Conservation (phyloP, 1,140 invertebrate species). For the Drosophila littoralis region DNA sequence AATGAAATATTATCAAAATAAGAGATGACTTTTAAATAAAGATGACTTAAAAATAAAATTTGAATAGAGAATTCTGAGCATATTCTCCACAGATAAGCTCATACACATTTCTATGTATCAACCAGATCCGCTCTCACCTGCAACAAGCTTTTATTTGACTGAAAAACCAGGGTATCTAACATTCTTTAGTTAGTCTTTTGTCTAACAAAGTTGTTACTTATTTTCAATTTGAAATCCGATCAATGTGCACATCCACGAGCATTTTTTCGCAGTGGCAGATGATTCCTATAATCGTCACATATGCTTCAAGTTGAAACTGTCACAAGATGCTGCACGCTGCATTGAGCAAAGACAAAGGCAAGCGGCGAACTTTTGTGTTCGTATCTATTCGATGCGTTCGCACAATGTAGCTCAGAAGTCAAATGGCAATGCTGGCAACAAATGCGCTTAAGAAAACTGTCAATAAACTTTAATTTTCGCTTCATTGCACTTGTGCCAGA, state of each 20-base stretch:
- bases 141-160: too few relatives aligned
- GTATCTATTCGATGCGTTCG: conserved; percentile 33
- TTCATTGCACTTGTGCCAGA: conserved; percentile 71
- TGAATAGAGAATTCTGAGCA: too few relatives aligned
- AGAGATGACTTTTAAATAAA: too few relatives aligned
- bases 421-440: conserved; percentile 56
- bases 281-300: conserved; percentile 59
- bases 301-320: conserved; percentile 45
- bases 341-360: conserved; percentile 45
- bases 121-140: too few relatives aligned
- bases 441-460: conserved; percentile 78
- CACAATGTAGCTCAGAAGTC: conserved; percentile 52
- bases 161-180: not conserved
- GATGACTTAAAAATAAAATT: too few relatives aligned
- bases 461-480: conserved; percentile 73
- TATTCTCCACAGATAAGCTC: too few relatives aligned
- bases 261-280: conserved; percentile 3
- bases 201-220: not conserved
- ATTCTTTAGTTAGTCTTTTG: not conserved
- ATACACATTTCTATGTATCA: too few relatives aligned
- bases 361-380: conserved; percentile 42
- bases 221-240: conserved; percentile 10
- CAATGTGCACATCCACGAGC: conserved; percentile 13
- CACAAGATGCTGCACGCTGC: conserved; percentile 10
- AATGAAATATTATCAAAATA: too few relatives aligned